Percentiles rank a stretch among this genome's conserved stretches.
phyloP scores from a whole-genome alignment of 2,113 vertebrate genomes.

The Tyto alba region DNA sequence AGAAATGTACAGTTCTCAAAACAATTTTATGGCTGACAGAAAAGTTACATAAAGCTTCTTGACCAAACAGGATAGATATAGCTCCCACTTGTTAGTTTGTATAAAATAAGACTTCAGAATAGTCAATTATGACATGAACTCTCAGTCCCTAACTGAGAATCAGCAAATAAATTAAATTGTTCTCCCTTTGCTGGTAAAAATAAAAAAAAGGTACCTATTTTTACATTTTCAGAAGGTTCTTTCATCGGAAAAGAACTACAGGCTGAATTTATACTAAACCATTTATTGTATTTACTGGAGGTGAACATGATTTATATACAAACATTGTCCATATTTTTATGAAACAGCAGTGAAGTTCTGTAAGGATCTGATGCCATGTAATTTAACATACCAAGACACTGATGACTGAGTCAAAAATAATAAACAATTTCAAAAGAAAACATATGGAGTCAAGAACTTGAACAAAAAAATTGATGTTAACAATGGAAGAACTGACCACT shows the following conservation, averaged over 20 bases:
- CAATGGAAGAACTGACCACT: background rate
- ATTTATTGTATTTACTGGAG: background rate
- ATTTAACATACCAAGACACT: background rate
- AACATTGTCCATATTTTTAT: background rate
- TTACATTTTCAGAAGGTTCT: background rate
- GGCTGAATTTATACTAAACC: background rate
- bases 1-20: background rate
- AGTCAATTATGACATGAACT: background rate
- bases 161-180: background rate
- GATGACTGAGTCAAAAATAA: background rate
- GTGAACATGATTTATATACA: background rate
- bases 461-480: background rate
- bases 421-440: background rate
- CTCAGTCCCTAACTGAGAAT: background rate
- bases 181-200: background rate
- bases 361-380: background rate
- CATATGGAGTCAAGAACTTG: background rate
- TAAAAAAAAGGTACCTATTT: background rate
- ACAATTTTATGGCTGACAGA: background rate
- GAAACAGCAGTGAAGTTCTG: background rate
- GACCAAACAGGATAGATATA: background rate
- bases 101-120: background rate
- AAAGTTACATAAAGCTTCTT: background rate
- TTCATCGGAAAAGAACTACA: background rate
- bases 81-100: background rate